A percentile compares a stretch with the other conserved stretches of the same genome.
phyloP scores from a whole-genome alignment of 1,140 invertebrate genomes.

The Acromyrmex heyeri region DNA sequence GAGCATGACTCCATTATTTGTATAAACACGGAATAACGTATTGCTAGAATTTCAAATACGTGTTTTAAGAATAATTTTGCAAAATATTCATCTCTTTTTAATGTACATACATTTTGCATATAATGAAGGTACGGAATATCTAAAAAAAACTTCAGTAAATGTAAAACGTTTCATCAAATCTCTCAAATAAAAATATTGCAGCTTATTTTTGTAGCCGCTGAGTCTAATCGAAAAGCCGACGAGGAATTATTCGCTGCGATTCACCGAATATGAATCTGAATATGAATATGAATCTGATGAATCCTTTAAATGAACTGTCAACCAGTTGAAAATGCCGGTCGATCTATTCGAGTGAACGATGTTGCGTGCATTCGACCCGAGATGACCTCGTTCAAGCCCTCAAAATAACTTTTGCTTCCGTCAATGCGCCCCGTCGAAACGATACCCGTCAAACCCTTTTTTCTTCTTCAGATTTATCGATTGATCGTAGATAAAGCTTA shows the following conservation, averaged over 20 bases:
- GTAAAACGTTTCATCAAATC: background rate
- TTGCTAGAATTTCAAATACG: background rate
- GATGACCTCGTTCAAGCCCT: slow-evolving; percentile 80
- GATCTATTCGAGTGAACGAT: slow-evolving; percentile 67
- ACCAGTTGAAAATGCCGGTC: slow-evolving; percentile 60
- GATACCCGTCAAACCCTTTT: slow-evolving; percentile 53
- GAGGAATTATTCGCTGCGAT: background rate
- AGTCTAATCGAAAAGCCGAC: background rate
- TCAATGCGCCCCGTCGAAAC: slow-evolving; percentile 39
- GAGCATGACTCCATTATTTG: background rate
- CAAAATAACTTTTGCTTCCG: slow-evolving; percentile 79
- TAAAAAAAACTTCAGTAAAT: background rate
- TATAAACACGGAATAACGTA: background rate
- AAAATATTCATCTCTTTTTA: background rate
- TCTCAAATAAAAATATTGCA: background rate
- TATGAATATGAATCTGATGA: background rate
- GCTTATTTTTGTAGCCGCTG: background rate
- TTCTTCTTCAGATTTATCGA: slow-evolving; percentile 65
- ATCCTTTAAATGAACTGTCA: slow-evolving; percentile 56
- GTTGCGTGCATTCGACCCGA: slow-evolving; percentile 73
- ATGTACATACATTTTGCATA: background rate
- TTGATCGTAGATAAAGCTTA: slow-evolving; percentile 4
- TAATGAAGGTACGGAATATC: background rate
- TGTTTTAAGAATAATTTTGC: background rate
- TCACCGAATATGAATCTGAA: background rate